Evolutionary conservation across 2,888 invertebrate species (phyloP).

Genomic region (Cenopis cana): DNA sequence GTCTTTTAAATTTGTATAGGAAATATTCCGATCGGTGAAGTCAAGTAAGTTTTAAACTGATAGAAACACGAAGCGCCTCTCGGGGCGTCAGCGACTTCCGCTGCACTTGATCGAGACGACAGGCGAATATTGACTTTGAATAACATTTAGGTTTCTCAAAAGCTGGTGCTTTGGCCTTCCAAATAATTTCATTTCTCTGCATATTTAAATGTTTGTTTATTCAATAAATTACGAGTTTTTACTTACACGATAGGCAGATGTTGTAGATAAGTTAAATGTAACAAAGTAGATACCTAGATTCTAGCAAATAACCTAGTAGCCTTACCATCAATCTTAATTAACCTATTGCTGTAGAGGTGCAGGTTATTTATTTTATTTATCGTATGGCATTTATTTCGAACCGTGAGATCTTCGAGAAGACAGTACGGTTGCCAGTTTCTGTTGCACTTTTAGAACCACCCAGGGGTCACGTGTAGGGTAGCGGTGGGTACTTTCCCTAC

Average conservation of each 20-base stretch:
- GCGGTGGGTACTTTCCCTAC: too few species aligned
- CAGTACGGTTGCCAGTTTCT: too few species aligned
- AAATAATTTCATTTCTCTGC: background rate
- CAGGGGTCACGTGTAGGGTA: too few species aligned
- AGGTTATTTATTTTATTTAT: too few species aligned
- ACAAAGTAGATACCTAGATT: too few species aligned
- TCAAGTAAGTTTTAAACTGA: constrained; percentile 72
- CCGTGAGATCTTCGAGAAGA: too few species aligned
- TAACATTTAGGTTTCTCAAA: constrained; percentile 31
- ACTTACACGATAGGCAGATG: background rate
- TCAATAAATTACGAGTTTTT: background rate
- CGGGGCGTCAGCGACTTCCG: constrained; percentile 68
- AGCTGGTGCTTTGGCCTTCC: background rate
- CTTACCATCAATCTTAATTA: too few species aligned
- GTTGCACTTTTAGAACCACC: too few species aligned
- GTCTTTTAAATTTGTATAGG: constrained; percentile 69
- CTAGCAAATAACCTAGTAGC: too few species aligned
- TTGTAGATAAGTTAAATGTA: background rate
- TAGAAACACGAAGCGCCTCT: constrained; percentile 61
- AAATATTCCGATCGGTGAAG: constrained; percentile 71
- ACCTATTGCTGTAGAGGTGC: too few species aligned
- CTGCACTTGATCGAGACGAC: constrained; percentile 57
- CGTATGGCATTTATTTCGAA: too few species aligned
- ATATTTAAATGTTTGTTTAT: background rate
- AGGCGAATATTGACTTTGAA: constrained; percentile 47